Evolutionary conservation across 2,888 invertebrate species (phyloP), one percentile per base, ranked within the genome.

Genomic region (Stegana nigrithorax): DNA sequence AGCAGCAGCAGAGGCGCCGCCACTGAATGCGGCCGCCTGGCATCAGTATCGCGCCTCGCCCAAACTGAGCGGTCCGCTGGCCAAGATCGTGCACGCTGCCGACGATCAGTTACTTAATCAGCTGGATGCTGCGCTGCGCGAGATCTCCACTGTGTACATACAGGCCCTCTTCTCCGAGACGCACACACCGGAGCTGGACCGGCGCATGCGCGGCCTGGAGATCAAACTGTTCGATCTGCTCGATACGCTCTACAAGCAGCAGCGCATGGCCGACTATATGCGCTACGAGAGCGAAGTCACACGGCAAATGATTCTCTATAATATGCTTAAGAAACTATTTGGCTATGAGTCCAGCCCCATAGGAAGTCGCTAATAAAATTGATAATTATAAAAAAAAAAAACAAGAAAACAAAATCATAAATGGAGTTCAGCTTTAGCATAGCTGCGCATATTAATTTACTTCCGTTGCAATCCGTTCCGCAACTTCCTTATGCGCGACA

Each of bases 221-320:
- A 61, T 82, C 51, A 74, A 81, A 57, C 55, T 82, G 2, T 82
- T 73, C 50, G 82, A 82, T 53, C 65, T 82, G 32, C 65, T 82
- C 50, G 82, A 81, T 62, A 56, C 60, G n/a, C 67, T 82, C 17
- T 83, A 73, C 32, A 73, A 77, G 63, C 66, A 80, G 60, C 65
- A 82, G 47, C 74, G 82, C 1, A 66, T 82, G 56, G 63, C 73
- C 55, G 82, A 82, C 57, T 82, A 81, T 45, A 83, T 83, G 73
- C 73, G 71, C 51, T 82, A 82, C 23, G 83, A 82, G 60, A 73
- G 75, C 57, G 82, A 81, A 67, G 83, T 82, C 47, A 76, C 81
- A 21, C 73, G 80, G 39, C 83, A 82, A 73, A 79, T 82, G 82
- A 75, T 82, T 51, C 67, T 82, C 51, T 82, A 82, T 44, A 81